Percentiles rank a stretch among this genome's conserved stretches.
phyloP scores from a whole-genome alignment of 2,113 vertebrate genomes.

The Gallinago jamesoni region DNA sequence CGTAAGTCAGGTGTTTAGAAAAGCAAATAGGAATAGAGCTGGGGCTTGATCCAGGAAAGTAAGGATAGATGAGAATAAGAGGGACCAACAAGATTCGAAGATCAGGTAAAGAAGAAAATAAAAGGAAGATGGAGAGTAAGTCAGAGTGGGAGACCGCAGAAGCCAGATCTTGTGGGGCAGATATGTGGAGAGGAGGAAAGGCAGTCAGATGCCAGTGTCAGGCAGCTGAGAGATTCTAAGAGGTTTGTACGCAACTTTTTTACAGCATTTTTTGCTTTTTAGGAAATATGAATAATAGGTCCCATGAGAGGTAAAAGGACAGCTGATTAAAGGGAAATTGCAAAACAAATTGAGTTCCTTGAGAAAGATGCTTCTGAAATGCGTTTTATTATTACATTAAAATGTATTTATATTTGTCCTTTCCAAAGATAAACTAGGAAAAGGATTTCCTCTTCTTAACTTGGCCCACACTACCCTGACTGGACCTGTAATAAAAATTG shows the following conservation, averaged over 20 bases:
- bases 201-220: background rate
- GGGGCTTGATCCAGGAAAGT: background rate
- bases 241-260: background rate
- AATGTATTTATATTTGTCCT: slow-evolving; percentile 9
- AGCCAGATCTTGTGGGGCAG: background rate
- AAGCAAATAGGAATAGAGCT: background rate
- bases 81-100: background rate
- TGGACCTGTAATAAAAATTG: slow-evolving; percentile 58
- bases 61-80: background rate
- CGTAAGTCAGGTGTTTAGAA: background rate
- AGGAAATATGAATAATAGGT: background rate
- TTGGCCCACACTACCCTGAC: slow-evolving; percentile 50
- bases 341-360: background rate
- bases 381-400: background rate
- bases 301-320: background rate
- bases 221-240: background rate
- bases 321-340: background rate
- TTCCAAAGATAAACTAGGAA: slow-evolving; percentile 64
- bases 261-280: background rate
- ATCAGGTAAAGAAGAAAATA: background rate
- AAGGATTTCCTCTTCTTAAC: slow-evolving; percentile 64
- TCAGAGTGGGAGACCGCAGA: background rate
- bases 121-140: background rate
- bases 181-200: background rate
- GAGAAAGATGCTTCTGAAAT: background rate